phyloP scores from a whole-genome alignment of 53 echinoderm and acorn worm species.

The Holothuria scabra region DNA sequence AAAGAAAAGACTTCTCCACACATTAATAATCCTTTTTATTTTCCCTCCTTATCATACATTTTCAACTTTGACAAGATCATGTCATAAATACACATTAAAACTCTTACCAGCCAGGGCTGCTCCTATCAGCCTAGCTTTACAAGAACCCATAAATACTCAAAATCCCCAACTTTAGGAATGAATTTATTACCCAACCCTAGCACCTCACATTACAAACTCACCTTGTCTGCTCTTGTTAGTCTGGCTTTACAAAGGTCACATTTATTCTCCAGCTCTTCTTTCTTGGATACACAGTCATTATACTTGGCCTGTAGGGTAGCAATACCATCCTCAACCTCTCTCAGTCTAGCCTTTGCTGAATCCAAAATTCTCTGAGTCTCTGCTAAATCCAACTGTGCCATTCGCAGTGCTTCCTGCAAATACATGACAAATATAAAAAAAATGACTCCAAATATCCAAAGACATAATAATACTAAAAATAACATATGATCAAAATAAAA shows the following conservation, averaged over 20 bases:
- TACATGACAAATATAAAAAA: too few relatives aligned
- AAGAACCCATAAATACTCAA: conserved; percentile 57
- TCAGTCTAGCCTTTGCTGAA: conserved; percentile 77
- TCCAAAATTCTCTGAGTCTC: conserved; percentile 90
- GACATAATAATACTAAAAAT: too few relatives aligned
- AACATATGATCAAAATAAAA: too few relatives aligned
- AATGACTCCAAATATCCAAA: too few relatives aligned
- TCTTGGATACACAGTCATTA: conserved; percentile 93
- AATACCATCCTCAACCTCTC: conserved; percentile 95
- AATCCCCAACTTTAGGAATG: too few relatives aligned
- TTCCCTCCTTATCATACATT: too few relatives aligned
- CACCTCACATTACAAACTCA: conserved; percentile 7
- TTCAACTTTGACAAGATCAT: too few relatives aligned
- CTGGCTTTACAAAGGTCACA: conserved; percentile 88
- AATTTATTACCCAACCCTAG: too few relatives aligned
- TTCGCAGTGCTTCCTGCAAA: conserved; percentile 76
- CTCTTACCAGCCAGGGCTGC: conserved; percentile 77
- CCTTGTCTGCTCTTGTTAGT: conserved; percentile 93
- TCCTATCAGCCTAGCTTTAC: conserved; percentile 81
- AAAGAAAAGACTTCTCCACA: too few relatives aligned
- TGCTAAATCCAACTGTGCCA: conserved; percentile 82
- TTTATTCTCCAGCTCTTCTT: conserved; percentile 94
- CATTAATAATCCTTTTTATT: too few relatives aligned
- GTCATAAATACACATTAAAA: too few relatives aligned
- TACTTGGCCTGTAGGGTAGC: conserved; percentile 96